Evolutionary conservation across 2,113 vertebrate species (phyloP).

Genomic region (Arothron firmamentum): DNA sequence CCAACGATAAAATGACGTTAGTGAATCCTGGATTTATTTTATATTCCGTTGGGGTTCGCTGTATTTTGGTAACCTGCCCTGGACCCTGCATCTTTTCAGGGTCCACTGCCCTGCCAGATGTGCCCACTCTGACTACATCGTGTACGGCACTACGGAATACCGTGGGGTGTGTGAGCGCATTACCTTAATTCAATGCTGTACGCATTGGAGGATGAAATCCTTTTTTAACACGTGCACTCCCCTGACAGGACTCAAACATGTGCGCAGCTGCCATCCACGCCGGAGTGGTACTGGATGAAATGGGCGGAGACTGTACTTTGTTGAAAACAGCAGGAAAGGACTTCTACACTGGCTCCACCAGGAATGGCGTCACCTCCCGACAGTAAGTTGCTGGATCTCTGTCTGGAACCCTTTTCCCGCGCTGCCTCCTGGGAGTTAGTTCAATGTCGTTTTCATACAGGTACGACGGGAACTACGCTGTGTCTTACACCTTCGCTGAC

Average conservation of each 20-base stretch:
- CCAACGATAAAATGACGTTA: conserved; percentile 66
- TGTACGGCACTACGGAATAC: conserved; percentile 68
- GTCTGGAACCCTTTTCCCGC: not conserved
- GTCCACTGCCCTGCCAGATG: conserved; percentile 77
- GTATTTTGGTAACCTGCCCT: not conserved
- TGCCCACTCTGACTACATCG: conserved; percentile 41
- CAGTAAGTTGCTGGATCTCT: conserved; percentile 52
- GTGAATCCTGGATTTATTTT: conserved; percentile 11
- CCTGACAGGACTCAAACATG: conserved; percentile 73
- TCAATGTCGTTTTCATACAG: conserved; percentile 44
- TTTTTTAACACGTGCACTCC: not conserved
- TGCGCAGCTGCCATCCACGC: conserved; percentile 77
- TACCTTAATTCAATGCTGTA: not conserved
- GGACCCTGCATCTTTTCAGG: conserved; percentile 38
- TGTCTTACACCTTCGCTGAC: conserved; percentile 73
- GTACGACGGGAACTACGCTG: conserved; percentile 50
- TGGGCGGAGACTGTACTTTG: conserved; percentile 74
- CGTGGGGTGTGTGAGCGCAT: conserved; percentile 64
- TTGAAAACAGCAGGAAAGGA: conserved; percentile 64
- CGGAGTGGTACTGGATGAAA: conserved; percentile 69
- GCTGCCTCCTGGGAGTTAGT: not conserved
- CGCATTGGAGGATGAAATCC: too few relatives aligned
- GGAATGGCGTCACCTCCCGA: conserved; percentile 70
- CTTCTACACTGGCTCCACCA: conserved; percentile 70
- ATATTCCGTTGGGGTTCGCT: not conserved